Evolutionary conservation across 2,797 vertebrate species (phyloP), one percentile per base, ranked within the genome.

Genomic region (Diplodus sargus): DNA sequence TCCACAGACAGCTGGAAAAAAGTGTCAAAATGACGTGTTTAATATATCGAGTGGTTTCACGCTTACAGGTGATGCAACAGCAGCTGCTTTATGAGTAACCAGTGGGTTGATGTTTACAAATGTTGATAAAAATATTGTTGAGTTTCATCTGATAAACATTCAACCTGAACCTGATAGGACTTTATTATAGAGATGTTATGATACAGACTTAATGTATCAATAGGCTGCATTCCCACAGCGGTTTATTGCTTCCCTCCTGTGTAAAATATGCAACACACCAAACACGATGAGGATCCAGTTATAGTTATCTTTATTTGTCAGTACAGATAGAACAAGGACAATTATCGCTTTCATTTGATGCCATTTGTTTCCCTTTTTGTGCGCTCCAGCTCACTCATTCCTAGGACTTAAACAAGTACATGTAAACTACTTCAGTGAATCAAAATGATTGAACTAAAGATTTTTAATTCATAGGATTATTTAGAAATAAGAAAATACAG

Each of bases 301-400:
- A 25, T 10, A 57, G 54, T 69, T 62, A 63, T 73, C 53, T 90
- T 91, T 90, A 90, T 91, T 92, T 71, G 42, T 82, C 71, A 85
- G 86, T 82, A 89, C 76, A 91, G 71, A 85, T 23, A 75, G 74
- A 85, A 82, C 80, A 84, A 70, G 49, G 76, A 87, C 67, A 85
- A 60, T 83, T 63, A 71, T 54, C 47, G 17, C 73, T 66, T 64
- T 78, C 49, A 75, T 48, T 57, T 22, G 6, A 78, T 43, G 34
- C 10, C 23, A 54, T 42, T 34, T 5, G 0, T 64, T 85, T 85
- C 84, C 81, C 74, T 72, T 78, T 83, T 74, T 84, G 71, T 70
- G 76, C 49, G 0, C 60, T 78, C 52, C 48, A 76, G 67, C 57
- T 84, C 60, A 25, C 18, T 69, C 49, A 42, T 43, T 74, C 30